phyloP scores from a whole-genome alignment of 2,797 vertebrate genomes.

The Lagodon rhomboides region DNA sequence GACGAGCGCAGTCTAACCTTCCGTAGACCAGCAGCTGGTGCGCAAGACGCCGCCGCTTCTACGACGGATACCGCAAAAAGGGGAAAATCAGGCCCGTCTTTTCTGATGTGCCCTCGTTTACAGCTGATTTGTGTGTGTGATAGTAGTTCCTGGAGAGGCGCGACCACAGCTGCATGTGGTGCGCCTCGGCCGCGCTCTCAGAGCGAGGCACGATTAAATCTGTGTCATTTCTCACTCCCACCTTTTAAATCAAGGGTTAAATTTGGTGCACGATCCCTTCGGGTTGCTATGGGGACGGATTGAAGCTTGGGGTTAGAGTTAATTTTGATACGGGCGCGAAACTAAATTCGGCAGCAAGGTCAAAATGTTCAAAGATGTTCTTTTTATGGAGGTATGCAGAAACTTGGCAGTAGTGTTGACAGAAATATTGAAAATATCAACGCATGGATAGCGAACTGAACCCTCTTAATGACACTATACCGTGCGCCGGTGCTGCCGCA shows the following conservation, averaged over 20 bases:
- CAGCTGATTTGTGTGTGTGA: constrained; percentile 6
- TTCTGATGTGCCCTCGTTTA: constrained; percentile 20
- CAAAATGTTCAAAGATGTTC: background rate
- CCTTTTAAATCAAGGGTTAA: background rate
- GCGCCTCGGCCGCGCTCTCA: background rate
- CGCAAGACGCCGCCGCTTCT: background rate
- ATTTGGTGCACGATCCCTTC: background rate
- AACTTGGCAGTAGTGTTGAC: background rate
- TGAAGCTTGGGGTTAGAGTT: no score
- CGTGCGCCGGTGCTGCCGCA: no score
- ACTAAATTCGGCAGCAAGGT: background rate
- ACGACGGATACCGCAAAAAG: background rate
- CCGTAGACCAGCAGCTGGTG: constrained; percentile 49
- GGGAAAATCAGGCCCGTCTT: background rate
- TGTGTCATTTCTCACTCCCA: background rate
- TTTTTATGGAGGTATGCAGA: background rate
- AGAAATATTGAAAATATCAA: no score
- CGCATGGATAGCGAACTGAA: no score
- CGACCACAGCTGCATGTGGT: constrained; percentile 4
- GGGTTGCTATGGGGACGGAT: constrained; percentile 13
- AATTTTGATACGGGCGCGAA: background rate
- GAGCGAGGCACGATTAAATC: background rate
- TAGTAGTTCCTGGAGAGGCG: constrained; percentile 1
- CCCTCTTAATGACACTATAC: no score
- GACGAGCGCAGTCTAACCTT: constrained; percentile 60